Evolutionary conservation across 2,797 vertebrate species (phyloP).

Genomic region (Merluccius polli): DNA sequence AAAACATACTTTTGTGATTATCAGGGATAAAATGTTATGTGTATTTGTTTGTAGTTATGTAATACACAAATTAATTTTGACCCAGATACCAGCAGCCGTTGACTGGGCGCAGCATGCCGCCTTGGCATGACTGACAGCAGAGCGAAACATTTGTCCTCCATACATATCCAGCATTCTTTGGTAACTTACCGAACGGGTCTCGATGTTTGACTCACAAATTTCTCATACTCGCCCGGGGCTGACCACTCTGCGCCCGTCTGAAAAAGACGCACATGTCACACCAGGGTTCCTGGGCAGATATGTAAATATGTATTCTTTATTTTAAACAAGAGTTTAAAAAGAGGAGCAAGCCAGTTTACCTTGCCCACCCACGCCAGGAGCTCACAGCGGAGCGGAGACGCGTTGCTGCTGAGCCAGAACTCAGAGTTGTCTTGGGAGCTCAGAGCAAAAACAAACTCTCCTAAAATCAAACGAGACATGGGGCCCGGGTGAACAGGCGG

Average conservation of each 20-base stretch:
- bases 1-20: too few species aligned
- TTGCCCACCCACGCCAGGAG: constrained; percentile 85
- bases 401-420: constrained; percentile 89
- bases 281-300: not conserved
- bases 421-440: constrained; percentile 93
- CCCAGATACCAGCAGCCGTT: too few species aligned
- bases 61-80: too few species aligned
- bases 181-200: constrained; percentile 78
- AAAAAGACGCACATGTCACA: not conserved
- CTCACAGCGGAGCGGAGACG: constrained; percentile 75
- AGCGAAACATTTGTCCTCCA: too few species aligned
- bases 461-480: constrained; percentile 57
- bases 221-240: constrained; percentile 89
- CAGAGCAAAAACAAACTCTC: constrained; percentile 87
- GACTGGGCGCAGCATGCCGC: too few species aligned
- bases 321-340: not conserved
- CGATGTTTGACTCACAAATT: constrained; percentile 87
- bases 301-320: too few species aligned
- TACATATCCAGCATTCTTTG: not conserved
- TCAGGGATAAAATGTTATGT: too few species aligned
- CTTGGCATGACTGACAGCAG: too few species aligned
- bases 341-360: constrained; percentile 63
- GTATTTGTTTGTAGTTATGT: too few species aligned
- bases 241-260: constrained; percentile 91
- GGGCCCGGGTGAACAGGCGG: not conserved